Base-by-base conservation (phyloP, 2,888 invertebrate genomes). In the Cylloceria caligata region DNA sequence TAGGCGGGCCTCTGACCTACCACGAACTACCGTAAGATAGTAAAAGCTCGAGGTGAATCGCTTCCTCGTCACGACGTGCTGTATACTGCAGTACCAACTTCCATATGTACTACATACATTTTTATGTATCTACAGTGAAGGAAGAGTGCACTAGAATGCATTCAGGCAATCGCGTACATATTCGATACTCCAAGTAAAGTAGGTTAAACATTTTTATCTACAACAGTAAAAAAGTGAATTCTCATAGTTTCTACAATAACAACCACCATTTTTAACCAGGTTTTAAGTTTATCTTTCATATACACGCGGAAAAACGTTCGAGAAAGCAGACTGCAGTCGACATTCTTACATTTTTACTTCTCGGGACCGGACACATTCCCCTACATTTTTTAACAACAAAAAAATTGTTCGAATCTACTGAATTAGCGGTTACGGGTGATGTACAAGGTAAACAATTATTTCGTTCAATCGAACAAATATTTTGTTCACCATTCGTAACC, bases 1-100 rank as follows among this genome's bases (percentile, higher is more conserved):
- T 82, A 82, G 82, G 82, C 79, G 82, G 79, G 75, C 75, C 82
- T 82, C 67, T 72, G 79, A 79, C 71, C 82, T 55, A 68, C 74
- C 79, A 62, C 75, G 71, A 82, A 82, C 82, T 82, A 79, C 79
- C 82, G 82, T 79, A 82, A 79, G 79, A 82, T 79, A 79, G 82
- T 82, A 82, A 82, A 82, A 82, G 71, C 82, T 62, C 45, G 79
- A 75, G 82, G 79, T 72, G 71, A 68, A 82, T 82, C 82, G 82
- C 55, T 82, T 82, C 82, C 82, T 82, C 72, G 82, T 82, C 82
- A 82, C 82, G 82, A 82, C 30, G 79, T 30, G 16, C 19, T 71
- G 60, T 45, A 60, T 64, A 57, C 24, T 6, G 57, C 13, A 7
- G 3, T 24, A 55, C 39, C 13, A 6, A 68, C 68, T 52, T 36